Conservation (phyloP, 2,888 invertebrate genomes). For the Drosophila prostipennis region DNA sequence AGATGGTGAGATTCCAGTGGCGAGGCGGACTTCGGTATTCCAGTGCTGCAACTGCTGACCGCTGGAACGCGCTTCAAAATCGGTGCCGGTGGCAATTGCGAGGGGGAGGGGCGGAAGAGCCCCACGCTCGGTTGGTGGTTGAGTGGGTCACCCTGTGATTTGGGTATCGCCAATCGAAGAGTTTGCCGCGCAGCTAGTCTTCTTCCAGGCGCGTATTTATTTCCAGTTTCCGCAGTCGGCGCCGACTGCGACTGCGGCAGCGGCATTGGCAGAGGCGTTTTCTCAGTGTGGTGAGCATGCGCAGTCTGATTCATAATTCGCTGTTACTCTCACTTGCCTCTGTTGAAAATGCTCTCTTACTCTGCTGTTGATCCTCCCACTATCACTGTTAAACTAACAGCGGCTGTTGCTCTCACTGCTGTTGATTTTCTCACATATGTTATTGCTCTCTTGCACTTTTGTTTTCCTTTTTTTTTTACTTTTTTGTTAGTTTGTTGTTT, state of each 20-base stretch:
- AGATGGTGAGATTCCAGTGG: conserved; percentile 79
- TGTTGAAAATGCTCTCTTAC: neutral
- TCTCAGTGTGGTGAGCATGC: conserved; percentile 44
- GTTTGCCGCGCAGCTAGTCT: conserved; percentile 83
- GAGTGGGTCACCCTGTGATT: conserved; percentile 78
- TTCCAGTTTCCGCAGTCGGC: conserved; percentile 52
- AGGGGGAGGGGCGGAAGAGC: conserved; percentile 76
- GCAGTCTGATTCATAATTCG: conserved; percentile 39
- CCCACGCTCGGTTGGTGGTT: conserved; percentile 25
- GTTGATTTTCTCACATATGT: neutral
- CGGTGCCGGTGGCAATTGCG: conserved; percentile 80
- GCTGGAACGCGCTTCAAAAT: conserved; percentile 66
- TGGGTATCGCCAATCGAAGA: conserved; percentile 83
- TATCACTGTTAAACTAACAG: conserved; percentile 4
- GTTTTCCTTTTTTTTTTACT: neutral
- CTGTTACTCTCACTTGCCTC: conserved; percentile 4
- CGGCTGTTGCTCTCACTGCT: conserved; percentile 4
- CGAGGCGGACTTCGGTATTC: conserved; percentile 76
- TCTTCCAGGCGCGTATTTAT: conserved; percentile 84
- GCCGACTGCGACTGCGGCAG: conserved; percentile 13
- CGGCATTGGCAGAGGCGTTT: neutral
- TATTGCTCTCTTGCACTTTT: neutral
- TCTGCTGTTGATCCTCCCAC: neutral
- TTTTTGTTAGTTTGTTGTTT: neutral
- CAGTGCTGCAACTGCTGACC: conserved; percentile 10